Base-by-base conservation (phyloP, 2,113 vertebrate species). In the Macrotus californicus region DNA sequence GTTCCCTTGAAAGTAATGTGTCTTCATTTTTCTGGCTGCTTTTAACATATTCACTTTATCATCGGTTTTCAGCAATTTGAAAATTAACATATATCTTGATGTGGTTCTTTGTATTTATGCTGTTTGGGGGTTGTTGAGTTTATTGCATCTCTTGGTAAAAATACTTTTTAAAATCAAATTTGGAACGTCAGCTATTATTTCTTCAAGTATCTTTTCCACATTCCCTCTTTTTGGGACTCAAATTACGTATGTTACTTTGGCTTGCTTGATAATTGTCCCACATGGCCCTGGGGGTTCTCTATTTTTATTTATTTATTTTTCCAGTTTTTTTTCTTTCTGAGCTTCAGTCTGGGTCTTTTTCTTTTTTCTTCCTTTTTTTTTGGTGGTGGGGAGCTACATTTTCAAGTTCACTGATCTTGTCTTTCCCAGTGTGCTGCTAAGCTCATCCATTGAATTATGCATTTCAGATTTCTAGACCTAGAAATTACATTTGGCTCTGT, bases 1-100 rank as follows among this genome's bases (percentile, higher is more conserved):
- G 72, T 79, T 79, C n/a, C 14, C 26, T 29, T 79, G 19, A 79
- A 50, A 70, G 41, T 59, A 43, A 77, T 66, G 12, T 76, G 9
- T 24, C 43, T 94, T 86, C 85, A 46, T 87, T 87, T 91, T 81
- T 84, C 48, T 84, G 72, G 72, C 7, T 91, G 21, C n/a, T 93
- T 89, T 79, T 39, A 69, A 69, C 36, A 61, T 70, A 81, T 16
- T 59, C 26, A 41, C 10, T 48, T 41, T 90, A 76, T 24, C 39
- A 87, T 19, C 56, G 7, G n/a, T 87, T 81, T 91, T 75, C 46
- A 67, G 39, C 84, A 92, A 52, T 50, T 70, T 76, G 18, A n/a
- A n/a, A n/a, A 84, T 76, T 79, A 91, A 64, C 29, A 50, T 86
- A 39, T 48, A 36, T 80, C 43, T 73, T 54, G 48, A 22, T 66